Base-by-base conservation (phyloP, 2,113 vertebrate genomes). In the Pseudopipra pipra region DNA sequence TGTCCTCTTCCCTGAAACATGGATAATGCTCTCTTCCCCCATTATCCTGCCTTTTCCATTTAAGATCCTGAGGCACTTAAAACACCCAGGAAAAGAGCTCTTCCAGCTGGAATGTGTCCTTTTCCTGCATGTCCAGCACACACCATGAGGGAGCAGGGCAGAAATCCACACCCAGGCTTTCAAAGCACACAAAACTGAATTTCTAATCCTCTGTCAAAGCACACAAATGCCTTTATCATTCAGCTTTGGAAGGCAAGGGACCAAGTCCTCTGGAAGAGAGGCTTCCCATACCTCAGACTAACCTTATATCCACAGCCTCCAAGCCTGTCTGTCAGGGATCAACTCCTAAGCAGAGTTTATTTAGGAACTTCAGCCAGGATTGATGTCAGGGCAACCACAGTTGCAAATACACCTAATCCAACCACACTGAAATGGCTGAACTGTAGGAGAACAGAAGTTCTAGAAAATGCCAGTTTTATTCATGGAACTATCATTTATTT, bases 61-160 rank as follows among this genome's bases (percentile, higher is more conserved):
- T 9, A 22, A 35, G 20, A 18, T 8, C 25, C 47, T 1, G 33
- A 61, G 74, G 66, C 22, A 33, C 11, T 52, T 24, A 6, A 23
- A 18, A 43, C 30, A 33, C 52, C 17, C n/a, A 10, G 8, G 17
- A 12, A 46, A 49, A 35, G 10, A 44, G 35, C 55, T 68, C 22
- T 58, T 41, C n/a, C 33, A 79, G 27, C 1, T 51, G 24, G 9
- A 56, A 6, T 6, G 14, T 8, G 6, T 21, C 71, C 54, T 83
- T 17, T 17, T 15, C 11, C 37, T 8, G 20, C 12, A 1, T 1
- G 25, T 9, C 37, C 22, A 33, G 14, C 1, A 5, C 4, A 18
- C 2, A 15, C 5, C 31, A 8, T 0, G 43, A 52, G 55, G 44
- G 6, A 47, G 47, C 3, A 25, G 2, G 22, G 83, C 85, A 93